phyloP scores from a whole-genome alignment of 1,140 invertebrate species.

The Octopus bimaculoides region DNA sequence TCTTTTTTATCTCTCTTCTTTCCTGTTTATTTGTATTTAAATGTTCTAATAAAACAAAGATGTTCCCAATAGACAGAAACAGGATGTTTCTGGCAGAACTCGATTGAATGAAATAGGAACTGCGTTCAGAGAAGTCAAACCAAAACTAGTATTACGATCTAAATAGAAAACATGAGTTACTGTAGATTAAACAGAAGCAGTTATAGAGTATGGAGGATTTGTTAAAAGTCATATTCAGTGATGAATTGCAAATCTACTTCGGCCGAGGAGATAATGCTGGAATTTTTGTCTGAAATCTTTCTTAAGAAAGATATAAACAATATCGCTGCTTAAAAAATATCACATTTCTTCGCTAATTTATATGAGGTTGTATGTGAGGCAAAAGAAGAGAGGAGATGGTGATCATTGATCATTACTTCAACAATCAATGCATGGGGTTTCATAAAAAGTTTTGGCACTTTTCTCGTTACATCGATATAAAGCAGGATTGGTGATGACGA shows the following conservation, averaged over 20 bases:
- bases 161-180: background rate
- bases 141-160: background rate
- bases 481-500: background rate
- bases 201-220: background rate
- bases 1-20: too few relatives aligned
- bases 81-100: constrained; percentile 4
- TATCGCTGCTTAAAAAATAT: background rate
- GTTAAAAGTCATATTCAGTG: constrained; percentile 1
- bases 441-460: background rate
- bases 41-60: too few relatives aligned
- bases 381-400: background rate
- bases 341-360: background rate
- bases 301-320: background rate
- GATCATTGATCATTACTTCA: background rate
- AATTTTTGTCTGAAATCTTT: background rate
- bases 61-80: background rate
- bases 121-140: background rate
- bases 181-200: background rate
- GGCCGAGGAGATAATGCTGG: background rate
- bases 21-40: too few relatives aligned
- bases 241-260: constrained; percentile 1
- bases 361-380: background rate
- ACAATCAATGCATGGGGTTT: background rate
- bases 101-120: background rate
- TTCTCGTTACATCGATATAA: background rate